These are phyloP conservation scores for Drosophila sp. DNA, from an alignment of 1,140 invertebrate species.

Conservation along the genomic window DNA sequence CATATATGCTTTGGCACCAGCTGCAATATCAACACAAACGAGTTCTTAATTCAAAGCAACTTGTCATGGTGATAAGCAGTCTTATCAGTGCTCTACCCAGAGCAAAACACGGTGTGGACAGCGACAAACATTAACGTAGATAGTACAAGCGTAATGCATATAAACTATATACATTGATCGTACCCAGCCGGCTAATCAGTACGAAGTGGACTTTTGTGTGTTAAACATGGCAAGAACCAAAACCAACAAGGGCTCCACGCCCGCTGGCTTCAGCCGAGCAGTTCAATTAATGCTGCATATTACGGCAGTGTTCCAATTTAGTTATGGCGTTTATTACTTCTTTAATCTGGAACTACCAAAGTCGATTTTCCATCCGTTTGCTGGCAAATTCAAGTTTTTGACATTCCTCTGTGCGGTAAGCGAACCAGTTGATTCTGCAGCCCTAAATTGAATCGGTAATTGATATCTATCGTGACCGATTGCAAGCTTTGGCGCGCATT, in stretches of 20 bases:
- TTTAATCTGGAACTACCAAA: conserved; percentile 55
- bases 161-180: conserved; percentile 22
- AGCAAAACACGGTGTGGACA: conserved; percentile 2
- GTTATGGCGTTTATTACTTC: conserved; percentile 66
- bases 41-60: conserved; percentile 8
- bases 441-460: conserved; percentile 7
- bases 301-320: conserved; percentile 67
- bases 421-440: background rate
- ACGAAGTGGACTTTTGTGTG: conserved; percentile 47
- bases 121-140: background rate
- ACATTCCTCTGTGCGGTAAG: conserved; percentile 93
- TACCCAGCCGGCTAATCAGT: conserved; percentile 63
- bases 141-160: conserved; percentile 1
- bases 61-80: conserved; percentile 45
- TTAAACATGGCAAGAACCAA: conserved; percentile 65
- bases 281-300: conserved; percentile 66
- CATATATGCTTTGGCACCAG: background rate
- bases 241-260: conserved; percentile 68
- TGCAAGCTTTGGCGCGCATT: background rate
- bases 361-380: conserved; percentile 82
- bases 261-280: conserved; percentile 61
- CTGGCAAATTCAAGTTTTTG: conserved; percentile 93
- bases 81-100: conserved; percentile 52
- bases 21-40: conserved; percentile 41
- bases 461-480: background rate